Evolutionary conservation across 2,797 vertebrate genomes (phyloP).

Genomic region (Poeciliopsis turneri): DNA sequence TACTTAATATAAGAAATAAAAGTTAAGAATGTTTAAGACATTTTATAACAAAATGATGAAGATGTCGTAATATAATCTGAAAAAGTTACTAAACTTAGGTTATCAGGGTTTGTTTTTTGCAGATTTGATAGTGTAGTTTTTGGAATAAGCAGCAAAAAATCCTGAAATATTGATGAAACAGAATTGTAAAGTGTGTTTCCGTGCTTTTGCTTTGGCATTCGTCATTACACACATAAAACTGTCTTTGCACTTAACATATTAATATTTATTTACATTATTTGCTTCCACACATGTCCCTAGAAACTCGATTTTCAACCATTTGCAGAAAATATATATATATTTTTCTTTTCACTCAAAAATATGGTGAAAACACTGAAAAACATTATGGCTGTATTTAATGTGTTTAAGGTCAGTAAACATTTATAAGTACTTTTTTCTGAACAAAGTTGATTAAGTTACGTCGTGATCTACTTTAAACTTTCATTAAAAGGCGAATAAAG

Average conservation of each 20-base stretch:
- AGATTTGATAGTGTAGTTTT: neutral
- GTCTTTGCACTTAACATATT: neutral
- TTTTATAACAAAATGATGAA: neutral
- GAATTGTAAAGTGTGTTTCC: neutral
- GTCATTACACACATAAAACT: neutral
- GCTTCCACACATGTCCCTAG: constrained; percentile 1
- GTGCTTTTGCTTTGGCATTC: neutral
- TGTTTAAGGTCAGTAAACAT: neutral
- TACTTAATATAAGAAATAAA: neutral
- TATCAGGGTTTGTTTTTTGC: neutral
- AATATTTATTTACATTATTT: constrained; percentile 10
- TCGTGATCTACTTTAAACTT: neutral
- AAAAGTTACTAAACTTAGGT: neutral
- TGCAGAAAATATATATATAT: neutral
- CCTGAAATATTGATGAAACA: neutral
- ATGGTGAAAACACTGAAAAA: neutral
- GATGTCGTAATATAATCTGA: neutral
- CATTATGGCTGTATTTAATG: neutral
- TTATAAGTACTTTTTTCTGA: neutral
- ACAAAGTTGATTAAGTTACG: neutral
- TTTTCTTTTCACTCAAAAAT: neutral
- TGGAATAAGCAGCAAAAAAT: neutral
- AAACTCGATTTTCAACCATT: neutral
- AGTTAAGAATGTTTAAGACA: neutral
- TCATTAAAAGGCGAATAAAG: neutral